Evolutionary conservation across 1,140 invertebrate genomes (phyloP).

Genomic region (Pantala flavescens): DNA sequence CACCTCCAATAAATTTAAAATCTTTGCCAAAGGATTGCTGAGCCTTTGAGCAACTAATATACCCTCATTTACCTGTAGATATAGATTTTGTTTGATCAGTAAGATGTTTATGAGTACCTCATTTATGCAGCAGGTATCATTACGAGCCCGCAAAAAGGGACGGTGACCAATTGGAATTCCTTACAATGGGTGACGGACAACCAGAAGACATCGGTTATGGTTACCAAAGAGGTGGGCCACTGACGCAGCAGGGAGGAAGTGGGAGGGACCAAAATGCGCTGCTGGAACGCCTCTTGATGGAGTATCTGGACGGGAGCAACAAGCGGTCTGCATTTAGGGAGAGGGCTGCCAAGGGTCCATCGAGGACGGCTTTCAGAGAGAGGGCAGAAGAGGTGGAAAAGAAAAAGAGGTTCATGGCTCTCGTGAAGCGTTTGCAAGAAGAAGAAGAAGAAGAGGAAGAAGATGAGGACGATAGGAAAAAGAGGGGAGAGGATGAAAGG

Average conservation of each 20-base stretch:
- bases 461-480: neutral
- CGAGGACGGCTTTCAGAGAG: neutral
- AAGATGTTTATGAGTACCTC: neutral
- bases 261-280: neutral
- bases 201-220: neutral
- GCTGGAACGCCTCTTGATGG: too few relatives aligned
- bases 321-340: neutral
- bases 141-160: neutral
- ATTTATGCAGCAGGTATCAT: neutral
- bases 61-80: too few relatives aligned
- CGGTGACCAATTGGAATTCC: neutral
- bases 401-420: neutral
- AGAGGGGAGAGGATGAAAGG: neutral
- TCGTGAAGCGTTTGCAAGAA: neutral
- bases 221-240: neutral
- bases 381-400: neutral
- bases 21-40: too few relatives aligned
- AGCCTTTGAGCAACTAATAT: too few relatives aligned
- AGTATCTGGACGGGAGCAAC: neutral
- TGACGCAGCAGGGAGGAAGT: neutral
- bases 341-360: neutral
- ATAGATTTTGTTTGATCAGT: too few relatives aligned
- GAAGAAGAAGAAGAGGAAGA: neutral
- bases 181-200: neutral
- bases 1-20: too few relatives aligned